Evolutionary conservation across 2,888 invertebrate species (phyloP).

Genomic region (Tetanocera ferruginea): DNA sequence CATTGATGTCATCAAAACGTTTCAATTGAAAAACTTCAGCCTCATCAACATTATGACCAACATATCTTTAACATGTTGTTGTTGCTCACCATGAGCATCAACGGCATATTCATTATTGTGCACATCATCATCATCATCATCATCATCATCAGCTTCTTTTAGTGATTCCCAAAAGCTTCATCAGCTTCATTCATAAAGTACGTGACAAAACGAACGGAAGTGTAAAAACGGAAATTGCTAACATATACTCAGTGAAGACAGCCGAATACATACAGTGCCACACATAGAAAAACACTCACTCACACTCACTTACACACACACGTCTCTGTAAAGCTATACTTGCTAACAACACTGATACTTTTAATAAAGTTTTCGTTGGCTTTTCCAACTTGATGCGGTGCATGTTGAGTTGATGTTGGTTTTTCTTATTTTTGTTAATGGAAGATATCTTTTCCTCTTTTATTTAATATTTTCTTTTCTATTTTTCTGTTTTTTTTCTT

Average conservation of each 20-base stretch:
- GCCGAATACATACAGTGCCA: not conserved
- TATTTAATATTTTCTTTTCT: not conserved
- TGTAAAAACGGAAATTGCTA: conserved; percentile 57
- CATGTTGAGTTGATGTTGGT: not conserved
- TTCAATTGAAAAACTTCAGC: too few relatives aligned
- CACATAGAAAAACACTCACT: conserved; percentile 5
- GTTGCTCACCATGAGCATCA: not conserved
- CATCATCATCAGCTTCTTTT: not conserved
- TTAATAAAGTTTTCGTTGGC: conserved; percentile 14
- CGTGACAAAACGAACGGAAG: conserved; percentile 63
- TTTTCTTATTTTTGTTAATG: not conserved
- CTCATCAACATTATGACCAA: not conserved
- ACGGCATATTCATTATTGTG: not conserved
- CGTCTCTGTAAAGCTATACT: not conserved
- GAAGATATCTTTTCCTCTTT: not conserved
- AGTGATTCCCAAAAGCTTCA: conserved; percentile 27
- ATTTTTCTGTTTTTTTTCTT: not conserved
- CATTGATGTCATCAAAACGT: too few relatives aligned
- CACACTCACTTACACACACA: not conserved
- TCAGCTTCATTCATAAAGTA: conserved; percentile 59
- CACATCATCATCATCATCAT: conserved; percentile 1
- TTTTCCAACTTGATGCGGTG: not conserved
- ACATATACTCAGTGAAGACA: conserved; percentile 22
- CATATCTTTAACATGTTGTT: not conserved
- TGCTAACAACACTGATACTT: not conserved